These are phyloP conservation scores for Elachura formosa DNA, from an alignment of 2,113 vertebrate genomes.

Conservation along the genomic window DNA sequence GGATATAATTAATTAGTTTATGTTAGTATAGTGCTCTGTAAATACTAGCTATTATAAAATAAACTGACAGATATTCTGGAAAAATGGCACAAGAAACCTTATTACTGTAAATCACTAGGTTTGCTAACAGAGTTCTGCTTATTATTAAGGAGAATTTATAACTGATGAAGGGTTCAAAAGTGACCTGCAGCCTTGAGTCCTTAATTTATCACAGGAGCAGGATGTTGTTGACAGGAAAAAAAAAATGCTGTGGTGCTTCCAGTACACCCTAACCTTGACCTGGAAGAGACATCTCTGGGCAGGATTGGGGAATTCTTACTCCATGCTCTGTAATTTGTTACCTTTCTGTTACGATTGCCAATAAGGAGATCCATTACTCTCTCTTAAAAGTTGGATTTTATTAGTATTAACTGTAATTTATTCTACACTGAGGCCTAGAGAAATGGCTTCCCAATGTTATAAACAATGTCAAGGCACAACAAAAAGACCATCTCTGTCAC, in stretches of 20 bases:
- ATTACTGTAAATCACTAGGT: conserved; percentile 39
- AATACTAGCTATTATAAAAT: conserved; percentile 24
- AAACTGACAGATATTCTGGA: conserved; percentile 3
- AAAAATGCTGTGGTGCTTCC: not conserved
- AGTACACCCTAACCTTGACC: conserved; percentile 29
- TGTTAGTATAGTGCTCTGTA: conserved; percentile 13
- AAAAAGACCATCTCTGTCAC: not conserved
- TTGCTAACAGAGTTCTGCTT: conserved; percentile 35
- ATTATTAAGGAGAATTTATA: conserved; percentile 40
- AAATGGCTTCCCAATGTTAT: not conserved
- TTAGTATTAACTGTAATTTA: conserved; percentile 19
- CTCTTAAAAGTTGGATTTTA: conserved; percentile 9
- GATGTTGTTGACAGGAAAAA: not conserved
- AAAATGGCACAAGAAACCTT: not conserved
- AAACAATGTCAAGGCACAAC: not conserved
- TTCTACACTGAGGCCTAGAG: not conserved
- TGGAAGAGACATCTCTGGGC: not conserved
- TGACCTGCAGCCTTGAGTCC: not conserved
- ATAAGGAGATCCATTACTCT: conserved; percentile 12
- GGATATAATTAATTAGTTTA: conserved; percentile 38
- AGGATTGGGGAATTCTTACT: not conserved
- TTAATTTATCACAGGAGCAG: conserved; percentile 28
- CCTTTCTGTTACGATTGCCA: not conserved
- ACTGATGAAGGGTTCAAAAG: not conserved
- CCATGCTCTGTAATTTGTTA: not conserved